These are phyloP conservation scores for Sericinus montela DNA, from an alignment of 2,888 invertebrate species.

Conservation along the genomic window DNA sequence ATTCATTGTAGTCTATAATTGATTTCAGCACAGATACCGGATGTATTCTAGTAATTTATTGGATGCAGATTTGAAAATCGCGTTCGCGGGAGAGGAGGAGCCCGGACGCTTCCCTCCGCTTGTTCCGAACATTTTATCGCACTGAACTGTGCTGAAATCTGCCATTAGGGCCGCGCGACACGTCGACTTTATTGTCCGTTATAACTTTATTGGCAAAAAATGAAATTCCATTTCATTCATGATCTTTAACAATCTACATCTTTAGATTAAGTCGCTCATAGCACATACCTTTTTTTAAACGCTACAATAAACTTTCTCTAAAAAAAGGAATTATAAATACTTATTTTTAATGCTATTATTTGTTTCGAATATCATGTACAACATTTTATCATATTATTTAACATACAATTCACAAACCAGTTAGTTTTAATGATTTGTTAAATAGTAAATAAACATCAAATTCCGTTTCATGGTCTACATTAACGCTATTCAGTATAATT, in stretches of 20 bases:
- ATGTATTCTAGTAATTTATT: neutral
- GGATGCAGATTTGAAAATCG: constrained; percentile 9
- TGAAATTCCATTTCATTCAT: constrained; percentile 2
- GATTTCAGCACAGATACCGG: neutral
- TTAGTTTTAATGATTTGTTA: too few relatives aligned
- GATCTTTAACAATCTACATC: neutral
- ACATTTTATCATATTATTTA: too few relatives aligned
- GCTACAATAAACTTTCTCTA: neutral
- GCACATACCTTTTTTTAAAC: neutral
- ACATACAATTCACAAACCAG: too few relatives aligned
- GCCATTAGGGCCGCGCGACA: constrained; percentile 17
- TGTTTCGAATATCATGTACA: too few relatives aligned
- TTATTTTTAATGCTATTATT: neutral
- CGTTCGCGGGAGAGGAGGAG: constrained; percentile 13
- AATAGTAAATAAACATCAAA: too few relatives aligned
- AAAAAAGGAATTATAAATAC: too few relatives aligned
- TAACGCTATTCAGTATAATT: too few relatives aligned
- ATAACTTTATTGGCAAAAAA: constrained; percentile 19
- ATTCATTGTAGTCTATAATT: neutral
- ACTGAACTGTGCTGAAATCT: constrained; percentile 15
- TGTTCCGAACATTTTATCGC: constrained; percentile 18
- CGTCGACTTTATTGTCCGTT: constrained; percentile 18
- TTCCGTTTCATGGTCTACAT: too few relatives aligned
- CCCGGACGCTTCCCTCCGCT: constrained; percentile 10
- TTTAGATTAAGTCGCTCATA: neutral